Evolutionary conservation across 2,888 invertebrate genomes (phyloP).

Genomic region (Oscheius sp.): DNA sequence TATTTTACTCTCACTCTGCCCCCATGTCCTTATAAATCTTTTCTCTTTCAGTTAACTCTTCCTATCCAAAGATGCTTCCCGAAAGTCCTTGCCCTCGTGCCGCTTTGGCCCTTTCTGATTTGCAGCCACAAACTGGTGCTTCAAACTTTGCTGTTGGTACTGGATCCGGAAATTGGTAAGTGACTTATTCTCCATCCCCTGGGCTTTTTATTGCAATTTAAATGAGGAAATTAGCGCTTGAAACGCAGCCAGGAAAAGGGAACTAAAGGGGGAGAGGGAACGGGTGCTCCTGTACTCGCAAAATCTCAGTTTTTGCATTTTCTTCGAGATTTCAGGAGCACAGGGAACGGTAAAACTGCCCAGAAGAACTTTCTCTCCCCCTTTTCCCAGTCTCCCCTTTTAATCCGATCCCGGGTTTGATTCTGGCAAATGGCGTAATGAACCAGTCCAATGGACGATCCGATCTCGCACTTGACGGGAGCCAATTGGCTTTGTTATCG

Average conservation of each 20-base stretch:
- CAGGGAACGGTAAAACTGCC: no score
- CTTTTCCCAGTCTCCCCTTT: background rate
- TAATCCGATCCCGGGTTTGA: slow-evolving; percentile 11
- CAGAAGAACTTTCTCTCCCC: no score
- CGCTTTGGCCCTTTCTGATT: slow-evolving; percentile 71
- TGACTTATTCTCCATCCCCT: slow-evolving; percentile 14
- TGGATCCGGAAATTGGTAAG: slow-evolving; percentile 64
- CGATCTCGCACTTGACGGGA: background rate
- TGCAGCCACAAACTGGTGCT: slow-evolving; percentile 67
- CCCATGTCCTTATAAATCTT: background rate
- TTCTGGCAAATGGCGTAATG: slow-evolving; percentile 46
- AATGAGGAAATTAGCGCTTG: background rate
- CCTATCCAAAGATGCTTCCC: slow-evolving; percentile 61
- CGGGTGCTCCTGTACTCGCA: no score
- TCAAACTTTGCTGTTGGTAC: slow-evolving; percentile 59
- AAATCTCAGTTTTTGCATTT: no score
- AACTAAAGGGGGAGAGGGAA: no score
- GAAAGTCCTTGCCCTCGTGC: slow-evolving; percentile 72
- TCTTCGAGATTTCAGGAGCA: no score
- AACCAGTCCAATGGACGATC: slow-evolving; percentile 40
- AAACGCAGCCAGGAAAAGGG: no score
- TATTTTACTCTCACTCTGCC: background rate
- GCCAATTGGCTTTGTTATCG: no score
- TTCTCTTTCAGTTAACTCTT: background rate
- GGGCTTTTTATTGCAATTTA: background rate